phyloP scores from a whole-genome alignment of 2,797 vertebrate genomes.

The Malacoraja senta region DNA sequence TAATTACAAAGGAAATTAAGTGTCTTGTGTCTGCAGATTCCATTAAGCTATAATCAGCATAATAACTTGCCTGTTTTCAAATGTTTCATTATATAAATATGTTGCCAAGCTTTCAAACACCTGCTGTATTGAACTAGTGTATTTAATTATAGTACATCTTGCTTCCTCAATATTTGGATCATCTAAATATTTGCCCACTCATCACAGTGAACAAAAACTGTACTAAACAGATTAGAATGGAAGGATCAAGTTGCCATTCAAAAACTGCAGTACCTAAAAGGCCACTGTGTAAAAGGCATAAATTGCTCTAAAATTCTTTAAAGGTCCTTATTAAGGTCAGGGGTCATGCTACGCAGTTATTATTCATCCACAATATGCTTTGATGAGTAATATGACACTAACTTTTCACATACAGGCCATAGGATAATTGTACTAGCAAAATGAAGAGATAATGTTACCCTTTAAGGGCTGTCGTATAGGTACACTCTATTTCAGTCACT shows the following conservation, averaged over 20 bases:
- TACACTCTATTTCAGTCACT: slow-evolving; percentile 47
- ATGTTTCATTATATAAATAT: slow-evolving; percentile 66
- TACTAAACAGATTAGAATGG: slow-evolving; percentile 68
- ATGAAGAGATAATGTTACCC: slow-evolving; percentile 62
- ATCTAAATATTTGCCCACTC: slow-evolving; percentile 87
- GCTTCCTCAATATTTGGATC: slow-evolving; percentile 53
- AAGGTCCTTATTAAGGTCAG: slow-evolving; percentile 64
- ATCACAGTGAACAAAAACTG: slow-evolving; percentile 74
- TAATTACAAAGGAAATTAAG: slow-evolving; percentile 67
- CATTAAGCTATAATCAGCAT: slow-evolving; percentile 63
- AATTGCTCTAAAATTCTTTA: slow-evolving; percentile 59
- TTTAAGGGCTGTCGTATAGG: slow-evolving; percentile 55
- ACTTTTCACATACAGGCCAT: slow-evolving; percentile 58
- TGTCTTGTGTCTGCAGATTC: slow-evolving; percentile 63
- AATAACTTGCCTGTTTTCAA: slow-evolving; percentile 78
- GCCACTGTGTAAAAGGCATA: slow-evolving; percentile 50
- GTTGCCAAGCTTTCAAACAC: slow-evolving; percentile 67
- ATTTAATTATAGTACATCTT: slow-evolving; percentile 74
- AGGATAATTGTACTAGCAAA: slow-evolving; percentile 61
- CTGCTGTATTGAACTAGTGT: slow-evolving; percentile 63
- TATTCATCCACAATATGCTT: slow-evolving; percentile 62
- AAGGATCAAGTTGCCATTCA: slow-evolving; percentile 66
- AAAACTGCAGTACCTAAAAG: slow-evolving; percentile 55
- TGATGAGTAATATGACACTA: slow-evolving; percentile 72
- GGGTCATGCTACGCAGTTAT: slow-evolving; percentile 64